These are phyloP conservation scores for Leptinotarsa rubiginosa DNA, from an alignment of 2,888 invertebrate genomes.

Conservation along the genomic window DNA sequence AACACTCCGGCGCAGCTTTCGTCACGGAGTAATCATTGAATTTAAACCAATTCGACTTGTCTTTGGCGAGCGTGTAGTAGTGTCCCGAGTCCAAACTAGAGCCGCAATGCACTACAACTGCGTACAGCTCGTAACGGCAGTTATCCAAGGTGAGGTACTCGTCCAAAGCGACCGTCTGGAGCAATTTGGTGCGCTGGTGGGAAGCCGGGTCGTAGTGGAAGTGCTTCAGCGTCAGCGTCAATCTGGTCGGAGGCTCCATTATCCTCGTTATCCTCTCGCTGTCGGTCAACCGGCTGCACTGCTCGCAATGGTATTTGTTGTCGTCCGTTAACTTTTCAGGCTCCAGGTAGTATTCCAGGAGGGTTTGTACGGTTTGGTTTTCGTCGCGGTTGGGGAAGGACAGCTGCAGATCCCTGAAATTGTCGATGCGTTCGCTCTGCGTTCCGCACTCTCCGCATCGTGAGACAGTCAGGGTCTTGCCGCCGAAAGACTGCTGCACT, in stretches of 20 bases:
- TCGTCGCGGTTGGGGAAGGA: slow-evolving; percentile 73
- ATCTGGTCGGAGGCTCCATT: slow-evolving; percentile 79
- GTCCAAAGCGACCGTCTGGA: slow-evolving; percentile 70
- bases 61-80: slow-evolving; percentile 85
- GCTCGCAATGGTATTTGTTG: slow-evolving; percentile 85
- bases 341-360: slow-evolving; percentile 82
- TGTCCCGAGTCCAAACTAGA: slow-evolving; percentile 85
- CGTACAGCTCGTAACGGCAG: slow-evolving; percentile 79
- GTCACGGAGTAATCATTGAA: slow-evolving; percentile 85
- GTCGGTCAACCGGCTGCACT: slow-evolving; percentile 80
- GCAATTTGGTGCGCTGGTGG: slow-evolving; percentile 82
- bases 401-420: slow-evolving; percentile 83
- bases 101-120: slow-evolving; percentile 87
- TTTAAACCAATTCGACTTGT: slow-evolving; percentile 79
- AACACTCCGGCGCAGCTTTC: slow-evolving; percentile 70
- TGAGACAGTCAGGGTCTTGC: slow-evolving; percentile 79
- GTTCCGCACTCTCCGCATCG: slow-evolving; percentile 80
- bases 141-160: slow-evolving; percentile 71
- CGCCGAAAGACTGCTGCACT: slow-evolving; percentile 82
- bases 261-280: slow-evolving; percentile 80
- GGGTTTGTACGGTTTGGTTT: slow-evolving; percentile 78
- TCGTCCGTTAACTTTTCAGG: slow-evolving; percentile 83
- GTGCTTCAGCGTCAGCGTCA: slow-evolving; percentile 84
- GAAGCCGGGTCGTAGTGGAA: slow-evolving; percentile 76
- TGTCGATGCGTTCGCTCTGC: slow-evolving; percentile 80